Percentiles rank a stretch among this genome's conserved stretches.
These are phyloP conservation scores for Drosophila varians DNA, from an alignment of 1,140 invertebrate genomes.

Conservation along the genomic window DNA sequence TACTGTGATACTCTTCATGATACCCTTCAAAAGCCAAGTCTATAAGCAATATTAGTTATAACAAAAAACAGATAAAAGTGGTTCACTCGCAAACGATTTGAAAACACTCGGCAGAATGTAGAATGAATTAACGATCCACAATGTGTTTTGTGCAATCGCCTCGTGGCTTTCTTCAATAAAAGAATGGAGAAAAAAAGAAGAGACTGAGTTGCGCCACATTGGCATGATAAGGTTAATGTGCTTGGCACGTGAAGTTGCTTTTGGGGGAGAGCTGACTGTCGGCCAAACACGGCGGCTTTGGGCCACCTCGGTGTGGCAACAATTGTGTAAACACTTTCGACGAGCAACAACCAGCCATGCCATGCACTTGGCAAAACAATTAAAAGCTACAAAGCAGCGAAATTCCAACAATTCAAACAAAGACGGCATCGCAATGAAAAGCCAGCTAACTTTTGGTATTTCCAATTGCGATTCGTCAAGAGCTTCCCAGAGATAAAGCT, in stretches of 20 bases:
- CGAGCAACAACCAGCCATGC: constrained; percentile 12
- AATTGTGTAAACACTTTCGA: constrained; percentile 44
- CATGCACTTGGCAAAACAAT: constrained; percentile 44
- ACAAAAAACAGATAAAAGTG: background rate
- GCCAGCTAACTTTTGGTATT: constrained; percentile 18
- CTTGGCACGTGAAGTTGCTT: constrained; percentile 14
- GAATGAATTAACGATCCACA: background rate
- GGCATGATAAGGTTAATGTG: constrained; percentile 38
- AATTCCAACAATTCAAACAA: constrained; percentile 9
- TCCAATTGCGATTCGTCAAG: constrained; percentile 4
- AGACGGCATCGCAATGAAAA: background rate
- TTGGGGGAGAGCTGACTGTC: background rate
- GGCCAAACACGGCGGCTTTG: constrained; percentile 8
- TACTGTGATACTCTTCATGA: too few species aligned
- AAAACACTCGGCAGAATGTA: background rate
- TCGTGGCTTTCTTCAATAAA: background rate
- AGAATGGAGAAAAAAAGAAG: background rate
- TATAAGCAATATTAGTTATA: too few species aligned
- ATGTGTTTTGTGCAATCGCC: background rate
- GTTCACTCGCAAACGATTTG: background rate
- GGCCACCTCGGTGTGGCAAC: constrained; percentile 37
- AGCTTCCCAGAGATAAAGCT: constrained; percentile 2
- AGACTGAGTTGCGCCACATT: background rate
- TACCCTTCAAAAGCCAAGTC: too few species aligned
- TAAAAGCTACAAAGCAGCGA: constrained; percentile 23